Evolutionary conservation across 92 coral and sea anemone species (phyloP).

Genomic region (Palythoa grandis): DNA sequence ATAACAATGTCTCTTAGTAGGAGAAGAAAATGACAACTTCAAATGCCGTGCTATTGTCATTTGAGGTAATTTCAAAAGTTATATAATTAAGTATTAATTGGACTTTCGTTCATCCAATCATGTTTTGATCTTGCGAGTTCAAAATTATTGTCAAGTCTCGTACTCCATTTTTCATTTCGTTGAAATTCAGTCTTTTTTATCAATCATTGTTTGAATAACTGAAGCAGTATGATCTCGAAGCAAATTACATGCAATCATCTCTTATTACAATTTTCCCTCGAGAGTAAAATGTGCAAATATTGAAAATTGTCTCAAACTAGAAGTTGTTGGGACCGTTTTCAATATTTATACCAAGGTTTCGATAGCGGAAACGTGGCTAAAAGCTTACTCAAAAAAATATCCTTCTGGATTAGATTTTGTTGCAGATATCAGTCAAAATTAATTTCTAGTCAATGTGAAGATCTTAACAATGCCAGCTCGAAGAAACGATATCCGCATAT

Average conservation of each 20-base stretch:
- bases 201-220: no score
- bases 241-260: no score
- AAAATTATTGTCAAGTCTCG: neutral
- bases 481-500: neutral
- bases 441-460: neutral
- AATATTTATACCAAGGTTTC: neutral
- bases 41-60: neutral
- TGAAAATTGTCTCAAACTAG: neutral
- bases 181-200: no score
- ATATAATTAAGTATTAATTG: neutral
- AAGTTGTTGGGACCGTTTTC: neutral
- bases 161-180: neutral
- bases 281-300: neutral
- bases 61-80: neutral
- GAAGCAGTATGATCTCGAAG: no score
- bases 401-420: neutral
- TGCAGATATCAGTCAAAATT: slow-evolving; percentile 1
- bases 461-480: neutral
- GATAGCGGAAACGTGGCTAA: neutral
- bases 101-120: neutral
- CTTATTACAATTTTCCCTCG: no score
- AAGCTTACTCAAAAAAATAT: slow-evolving; percentile 1
- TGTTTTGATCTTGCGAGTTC: neutral
- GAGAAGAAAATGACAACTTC: neutral
- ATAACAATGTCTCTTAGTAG: neutral